Percentiles rank a stretch among this genome's conserved stretches.
Evolutionary conservation across 2,888 invertebrate genomes (phyloP).

Genomic region (Dichetophora obliterata): DNA sequence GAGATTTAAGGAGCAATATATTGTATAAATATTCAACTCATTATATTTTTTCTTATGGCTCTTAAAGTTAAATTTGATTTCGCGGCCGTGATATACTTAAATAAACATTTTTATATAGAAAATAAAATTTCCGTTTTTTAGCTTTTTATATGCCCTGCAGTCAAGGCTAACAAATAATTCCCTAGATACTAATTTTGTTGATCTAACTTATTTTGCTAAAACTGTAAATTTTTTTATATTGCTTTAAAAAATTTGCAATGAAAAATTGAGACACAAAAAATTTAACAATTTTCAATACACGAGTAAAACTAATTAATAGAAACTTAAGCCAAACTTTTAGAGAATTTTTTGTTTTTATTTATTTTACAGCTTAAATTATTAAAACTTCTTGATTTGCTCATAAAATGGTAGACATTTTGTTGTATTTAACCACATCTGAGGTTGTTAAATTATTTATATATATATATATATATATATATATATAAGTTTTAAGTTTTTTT

Average conservation of each 20-base stretch:
- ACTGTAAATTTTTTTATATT: not conserved
- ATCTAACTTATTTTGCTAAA: not conserved
- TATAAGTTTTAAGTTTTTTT: not conserved
- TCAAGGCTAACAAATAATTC: conserved; percentile 22
- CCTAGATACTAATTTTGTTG: not conserved
- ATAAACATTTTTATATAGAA: too few species aligned
- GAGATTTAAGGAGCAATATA: too few species aligned
- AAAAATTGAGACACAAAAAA: not conserved
- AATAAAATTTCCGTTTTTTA: not conserved
- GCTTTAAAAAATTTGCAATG: not conserved
- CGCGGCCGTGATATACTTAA: too few species aligned
- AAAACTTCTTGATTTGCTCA: not conserved
- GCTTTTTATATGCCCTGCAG: not conserved
- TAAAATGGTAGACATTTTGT: conserved; percentile 12
- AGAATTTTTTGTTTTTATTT: not conserved
- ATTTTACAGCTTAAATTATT: not conserved
- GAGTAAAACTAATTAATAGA: not conserved
- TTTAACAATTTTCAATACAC: not conserved
- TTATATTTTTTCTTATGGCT: too few species aligned
- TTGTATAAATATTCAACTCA: too few species aligned
- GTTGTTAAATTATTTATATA: not conserved
- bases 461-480: conserved; percentile 5
- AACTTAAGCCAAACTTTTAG: not conserved
- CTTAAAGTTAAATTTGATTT: too few species aligned
- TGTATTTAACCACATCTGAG: not conserved